Percentiles rank a stretch among this genome's conserved stretches.
Conservation (phyloP, 2,113 vertebrate species). For the Puntigrus tetrazona region DNA sequence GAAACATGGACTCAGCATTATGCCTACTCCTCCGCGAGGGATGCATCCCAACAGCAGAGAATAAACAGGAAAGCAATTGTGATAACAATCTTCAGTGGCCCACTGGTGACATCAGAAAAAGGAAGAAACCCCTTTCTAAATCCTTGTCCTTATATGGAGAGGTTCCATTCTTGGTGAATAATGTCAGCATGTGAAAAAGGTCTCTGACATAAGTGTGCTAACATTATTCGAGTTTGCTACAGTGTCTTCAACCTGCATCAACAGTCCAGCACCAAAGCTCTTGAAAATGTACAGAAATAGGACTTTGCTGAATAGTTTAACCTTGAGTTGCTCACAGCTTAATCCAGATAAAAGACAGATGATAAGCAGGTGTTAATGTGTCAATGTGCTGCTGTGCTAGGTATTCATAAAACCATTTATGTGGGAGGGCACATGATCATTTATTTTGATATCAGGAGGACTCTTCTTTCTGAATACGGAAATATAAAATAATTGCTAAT, state of each 20-base stretch:
- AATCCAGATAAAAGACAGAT: not conserved
- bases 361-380: constrained; percentile 23
- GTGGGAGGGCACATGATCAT: not conserved
- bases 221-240: not conserved
- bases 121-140: constrained; percentile 61
- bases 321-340: not conserved
- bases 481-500: not conserved
- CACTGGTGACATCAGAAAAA: constrained; percentile 65
- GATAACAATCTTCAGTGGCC: constrained; percentile 68
- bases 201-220: constrained; percentile 10
- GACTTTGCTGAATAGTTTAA: not conserved
- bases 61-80: constrained; percentile 76
- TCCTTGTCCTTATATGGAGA: constrained; percentile 72
- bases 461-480: not conserved
- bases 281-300: not conserved
- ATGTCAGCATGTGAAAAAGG: constrained; percentile 19
- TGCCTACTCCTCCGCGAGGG: constrained; percentile 40
- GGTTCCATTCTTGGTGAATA: constrained; percentile 45
- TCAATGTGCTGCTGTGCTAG: not conserved
- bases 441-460: not conserved
- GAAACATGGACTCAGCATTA: not conserved
- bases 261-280: not conserved
- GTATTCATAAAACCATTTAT: not conserved
- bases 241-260: not conserved
- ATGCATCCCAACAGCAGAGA: constrained; percentile 46